Base-by-base conservation (phyloP, 2,113 vertebrate species). In the Ursus arctos region DNA sequence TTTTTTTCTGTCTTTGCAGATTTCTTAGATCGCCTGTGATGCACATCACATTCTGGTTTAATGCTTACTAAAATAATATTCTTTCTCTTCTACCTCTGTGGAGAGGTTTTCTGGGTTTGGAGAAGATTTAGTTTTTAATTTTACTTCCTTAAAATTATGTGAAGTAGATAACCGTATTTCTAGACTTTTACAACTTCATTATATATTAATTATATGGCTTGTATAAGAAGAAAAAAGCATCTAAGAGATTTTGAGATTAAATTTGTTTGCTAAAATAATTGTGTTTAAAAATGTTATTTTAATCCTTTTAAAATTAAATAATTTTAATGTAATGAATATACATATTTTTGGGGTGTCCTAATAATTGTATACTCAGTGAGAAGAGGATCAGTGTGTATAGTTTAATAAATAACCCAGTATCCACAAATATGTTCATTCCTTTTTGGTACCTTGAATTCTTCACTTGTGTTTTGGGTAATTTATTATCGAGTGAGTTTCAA, bases 21-120 rank as follows among this genome's bases (percentile, higher is more conserved):
- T 49, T 33, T 82, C n/a, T 77, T 88, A 55, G 81, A 77, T 93
- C 88, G 21, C 28, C 19, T 91, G 15, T 84, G 51, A 69, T 93
- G 33, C 47, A 76, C 10, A 63, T 94, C 7, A 69, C 22, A 81
- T 95, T 82, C 51, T 84, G 47, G 6, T 43, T 94, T 88, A 93
- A 88, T 51, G 33, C 18, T 90, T 93, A 59, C 40, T 85, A 26
- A 95, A 95, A 51, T 69, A 95, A 40, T 51, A 90, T 95, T 83
- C 15, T 76, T 93, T 85, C 28, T 55, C 28, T 76, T 80, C 33
- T 92, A 33, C 24, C 3, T 76, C 79, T 53, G 43, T 72, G 26
- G 43, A 88, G 36, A 91, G 1, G 4, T 71, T 88, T 91, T 88
- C 47, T 85, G 18, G 21, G 6, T 80, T 91, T 2, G 8, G 24